phyloP scores from a whole-genome alignment of 2,888 invertebrate genomes.

The Hirudinaria manillensis region DNA sequence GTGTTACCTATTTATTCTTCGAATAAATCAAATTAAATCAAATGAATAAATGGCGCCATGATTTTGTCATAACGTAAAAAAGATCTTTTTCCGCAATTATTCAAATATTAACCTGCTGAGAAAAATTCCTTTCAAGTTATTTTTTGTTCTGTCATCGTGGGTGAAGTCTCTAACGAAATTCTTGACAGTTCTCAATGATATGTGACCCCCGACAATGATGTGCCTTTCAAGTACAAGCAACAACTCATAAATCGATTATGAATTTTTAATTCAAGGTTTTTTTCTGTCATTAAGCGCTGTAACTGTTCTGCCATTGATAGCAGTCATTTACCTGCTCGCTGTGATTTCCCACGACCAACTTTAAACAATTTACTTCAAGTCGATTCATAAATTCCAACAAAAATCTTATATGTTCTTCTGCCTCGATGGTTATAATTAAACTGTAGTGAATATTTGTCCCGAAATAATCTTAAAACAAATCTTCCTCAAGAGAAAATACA shows the following conservation, averaged over 20 bases:
- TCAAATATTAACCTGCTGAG: slow-evolving; percentile 4
- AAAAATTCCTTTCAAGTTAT: slow-evolving; percentile 21
- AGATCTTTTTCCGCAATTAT: neutral
- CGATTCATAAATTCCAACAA: no score
- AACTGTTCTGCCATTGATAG: no score
- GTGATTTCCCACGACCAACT: neutral
- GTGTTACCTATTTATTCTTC: no score
- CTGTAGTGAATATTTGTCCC: no score
- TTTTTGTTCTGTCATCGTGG: slow-evolving; percentile 15
- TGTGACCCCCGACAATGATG: slow-evolving; percentile 16
- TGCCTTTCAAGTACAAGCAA: neutral
- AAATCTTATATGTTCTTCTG: no score
- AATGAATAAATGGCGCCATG: neutral
- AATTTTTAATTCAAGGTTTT: no score
- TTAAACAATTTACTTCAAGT: neutral
- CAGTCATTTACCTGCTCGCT: neutral
- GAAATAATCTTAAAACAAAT: no score
- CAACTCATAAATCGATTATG: no score
- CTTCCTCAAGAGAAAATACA: no score
- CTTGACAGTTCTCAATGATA: slow-evolving; percentile 9
- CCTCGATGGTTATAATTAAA: no score
- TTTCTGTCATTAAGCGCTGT: no score
- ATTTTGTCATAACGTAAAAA: neutral
- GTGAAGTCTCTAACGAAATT: slow-evolving; percentile 28
- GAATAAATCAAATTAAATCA: no score